A percentile compares a stretch with the other conserved stretches of the same genome.
Evolutionary conservation across 2,888 invertebrate species (phyloP).

Genomic region (Eristalis tenax): DNA sequence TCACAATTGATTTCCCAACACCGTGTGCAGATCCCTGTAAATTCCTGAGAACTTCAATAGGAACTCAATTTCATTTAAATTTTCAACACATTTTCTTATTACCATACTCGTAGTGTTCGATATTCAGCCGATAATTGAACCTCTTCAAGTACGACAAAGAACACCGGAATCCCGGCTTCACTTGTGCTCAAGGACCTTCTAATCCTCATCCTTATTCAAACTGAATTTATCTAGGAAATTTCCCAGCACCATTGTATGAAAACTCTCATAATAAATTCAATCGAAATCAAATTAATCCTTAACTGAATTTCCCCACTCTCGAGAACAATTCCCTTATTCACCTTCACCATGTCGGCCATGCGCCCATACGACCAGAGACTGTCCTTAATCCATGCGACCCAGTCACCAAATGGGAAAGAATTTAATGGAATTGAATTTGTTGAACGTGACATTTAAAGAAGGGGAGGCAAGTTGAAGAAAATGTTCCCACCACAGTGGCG

Average conservation of each 20-base stretch:
- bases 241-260: not conserved
- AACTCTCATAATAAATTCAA: conserved; percentile 5
- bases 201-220: not conserved
- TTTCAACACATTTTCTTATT: not conserved
- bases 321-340: not conserved
- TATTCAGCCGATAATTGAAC: not conserved
- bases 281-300: conserved; percentile 34
- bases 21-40: no score
- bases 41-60: not conserved
- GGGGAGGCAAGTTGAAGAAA: conserved; percentile 26
- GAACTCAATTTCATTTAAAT: not conserved
- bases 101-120: not conserved
- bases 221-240: not conserved
- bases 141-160: not conserved
- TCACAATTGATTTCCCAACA: not conserved
- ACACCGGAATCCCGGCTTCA: not conserved
- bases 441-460: conserved; percentile 56
- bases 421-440: conserved; percentile 58
- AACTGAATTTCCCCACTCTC: conserved; percentile 16
- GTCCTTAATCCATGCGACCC: not conserved
- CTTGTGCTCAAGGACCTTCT: not conserved
- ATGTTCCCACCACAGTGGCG: not conserved
- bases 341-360: not conserved
- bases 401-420: conserved; percentile 6
- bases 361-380: not conserved